Evolutionary conservation across 2,888 invertebrate genomes (phyloP).

Genomic region (Ommatoiulus sabulosus): DNA sequence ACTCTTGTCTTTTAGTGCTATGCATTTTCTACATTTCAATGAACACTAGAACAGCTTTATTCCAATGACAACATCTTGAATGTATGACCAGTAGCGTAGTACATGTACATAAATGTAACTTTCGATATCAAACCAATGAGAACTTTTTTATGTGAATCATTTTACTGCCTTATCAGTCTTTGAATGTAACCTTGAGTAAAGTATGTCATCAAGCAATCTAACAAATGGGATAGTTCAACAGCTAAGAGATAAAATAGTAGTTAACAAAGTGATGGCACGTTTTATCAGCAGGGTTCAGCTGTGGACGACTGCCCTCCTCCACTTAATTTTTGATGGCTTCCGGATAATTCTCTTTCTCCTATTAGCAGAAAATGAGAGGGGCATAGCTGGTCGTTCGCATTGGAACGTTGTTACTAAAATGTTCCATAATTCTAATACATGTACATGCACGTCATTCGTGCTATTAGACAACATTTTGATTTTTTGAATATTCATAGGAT

Average conservation of each 20-base stretch:
- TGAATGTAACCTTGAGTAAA: neutral
- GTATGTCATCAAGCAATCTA: neutral
- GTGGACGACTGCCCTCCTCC: too few species aligned
- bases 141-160: neutral
- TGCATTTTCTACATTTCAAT: neutral
- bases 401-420: too few species aligned
- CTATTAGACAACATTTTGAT: too few species aligned
- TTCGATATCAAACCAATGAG: neutral
- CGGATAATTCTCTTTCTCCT: too few species aligned
- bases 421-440: too few species aligned
- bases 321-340: too few species aligned
- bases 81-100: neutral
- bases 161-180: neutral
- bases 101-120: neutral
- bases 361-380: too few species aligned
- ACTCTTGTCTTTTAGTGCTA: neutral
- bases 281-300: too few species aligned
- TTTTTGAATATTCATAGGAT: too few species aligned
- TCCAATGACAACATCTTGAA: too few species aligned
- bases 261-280: neutral
- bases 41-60: neutral
- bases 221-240: neutral
- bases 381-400: too few species aligned
- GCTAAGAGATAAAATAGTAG: neutral
- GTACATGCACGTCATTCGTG: too few species aligned